Evolutionary conservation across 2,888 invertebrate species (phyloP).

Genomic region (Drosophila neutralis): DNA sequence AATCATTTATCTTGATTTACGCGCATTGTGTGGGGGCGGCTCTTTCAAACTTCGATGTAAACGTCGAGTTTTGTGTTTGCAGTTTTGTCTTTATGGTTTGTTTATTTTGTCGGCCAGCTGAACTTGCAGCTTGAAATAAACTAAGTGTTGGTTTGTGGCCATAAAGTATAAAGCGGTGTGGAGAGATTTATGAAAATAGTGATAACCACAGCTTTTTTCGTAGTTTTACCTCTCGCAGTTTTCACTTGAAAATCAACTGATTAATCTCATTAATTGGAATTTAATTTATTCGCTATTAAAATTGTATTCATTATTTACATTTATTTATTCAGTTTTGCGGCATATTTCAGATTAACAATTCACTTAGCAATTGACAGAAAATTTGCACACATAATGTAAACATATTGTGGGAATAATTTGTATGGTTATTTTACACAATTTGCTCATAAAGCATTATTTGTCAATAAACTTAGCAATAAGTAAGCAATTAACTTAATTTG

Average conservation of each 20-base stretch:
- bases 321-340: conserved; percentile 10
- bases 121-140: conserved; percentile 23
- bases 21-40: conserved; percentile 65
- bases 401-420: conserved; percentile 6
- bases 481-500: neutral
- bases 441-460: neutral
- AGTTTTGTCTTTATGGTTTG: conserved; percentile 15
- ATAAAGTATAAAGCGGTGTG: conserved; percentile 5
- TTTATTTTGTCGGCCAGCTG: conserved; percentile 13
- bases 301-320: neutral
- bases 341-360: conserved; percentile 28
- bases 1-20: conserved; percentile 79
- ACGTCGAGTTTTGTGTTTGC: conserved; percentile 4
- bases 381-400: conserved; percentile 26
- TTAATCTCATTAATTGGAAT: neutral
- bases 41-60: conserved; percentile 9
- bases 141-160: neutral
- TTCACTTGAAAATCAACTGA: neutral
- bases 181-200: neutral
- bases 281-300: neutral
- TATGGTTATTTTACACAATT: conserved; percentile 15
- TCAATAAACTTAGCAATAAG: neutral
- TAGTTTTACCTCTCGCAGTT: neutral
- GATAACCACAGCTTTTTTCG: neutral
- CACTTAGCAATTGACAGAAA: conserved; percentile 33